Conservation (phyloP, 2,888 invertebrate species). For the Artemia sinica region DNA sequence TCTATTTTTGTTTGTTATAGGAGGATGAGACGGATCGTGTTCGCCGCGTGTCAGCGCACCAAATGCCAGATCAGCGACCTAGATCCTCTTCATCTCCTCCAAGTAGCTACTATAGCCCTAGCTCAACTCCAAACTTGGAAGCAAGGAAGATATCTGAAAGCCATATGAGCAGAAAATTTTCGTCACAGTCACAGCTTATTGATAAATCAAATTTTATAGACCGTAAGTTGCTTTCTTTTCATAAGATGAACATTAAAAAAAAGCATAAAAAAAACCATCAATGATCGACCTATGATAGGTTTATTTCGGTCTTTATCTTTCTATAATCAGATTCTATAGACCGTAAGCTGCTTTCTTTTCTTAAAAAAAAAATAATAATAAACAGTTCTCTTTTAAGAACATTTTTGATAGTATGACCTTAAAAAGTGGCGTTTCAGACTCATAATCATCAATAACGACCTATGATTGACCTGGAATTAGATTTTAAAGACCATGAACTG, state of each 20-base stretch:
- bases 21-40: constrained; percentile 6
- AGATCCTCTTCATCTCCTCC: background rate
- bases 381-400: too few species aligned
- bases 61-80: background rate
- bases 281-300: too few species aligned
- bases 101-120: constrained; percentile 11
- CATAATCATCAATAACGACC: too few species aligned
- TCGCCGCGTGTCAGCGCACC: background rate
- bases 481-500: too few species aligned
- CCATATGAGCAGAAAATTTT: background rate
- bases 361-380: too few species aligned
- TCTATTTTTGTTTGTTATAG: background rate
- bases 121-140: constrained; percentile 11
- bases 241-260: constrained; percentile 25
- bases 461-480: too few species aligned
- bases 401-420: too few species aligned
- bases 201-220: background rate
- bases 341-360: too few species aligned
- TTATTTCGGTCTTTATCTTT: too few species aligned
- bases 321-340: too few species aligned
- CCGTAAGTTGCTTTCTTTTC: constrained; percentile 14
- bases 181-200: constrained; percentile 3
- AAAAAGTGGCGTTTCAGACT: too few species aligned
- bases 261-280: too few species aligned
- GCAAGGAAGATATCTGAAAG: constrained; percentile 1